A percentile compares a stretch with the other conserved stretches of the same genome.
phyloP scores from a whole-genome alignment of 2,797 vertebrate species.

The Phalloptychus januarius region DNA sequence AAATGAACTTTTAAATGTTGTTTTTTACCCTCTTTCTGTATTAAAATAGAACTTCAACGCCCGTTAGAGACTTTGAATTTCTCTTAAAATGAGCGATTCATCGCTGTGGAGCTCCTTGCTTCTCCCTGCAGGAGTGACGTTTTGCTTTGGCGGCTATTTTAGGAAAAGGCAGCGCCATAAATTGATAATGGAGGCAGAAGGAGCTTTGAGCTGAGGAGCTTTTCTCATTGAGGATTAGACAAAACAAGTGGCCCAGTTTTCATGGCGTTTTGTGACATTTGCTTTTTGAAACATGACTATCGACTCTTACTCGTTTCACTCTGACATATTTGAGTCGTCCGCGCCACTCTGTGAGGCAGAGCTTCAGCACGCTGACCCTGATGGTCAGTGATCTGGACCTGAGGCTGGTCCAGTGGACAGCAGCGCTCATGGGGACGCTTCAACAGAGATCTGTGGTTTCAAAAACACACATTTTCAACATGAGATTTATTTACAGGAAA shows the following conservation, averaged over 20 bases:
- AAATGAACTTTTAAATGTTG: neutral
- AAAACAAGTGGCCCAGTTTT: conserved; percentile 34
- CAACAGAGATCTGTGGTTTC: neutral
- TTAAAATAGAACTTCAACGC: neutral
- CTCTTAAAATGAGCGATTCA: neutral
- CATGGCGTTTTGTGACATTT: conserved; percentile 19
- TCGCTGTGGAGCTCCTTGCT: neutral
- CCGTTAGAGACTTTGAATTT: neutral
- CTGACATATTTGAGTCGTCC: conserved; percentile 9
- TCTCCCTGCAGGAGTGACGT: neutral
- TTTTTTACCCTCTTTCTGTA: neutral
- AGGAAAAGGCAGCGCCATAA: conserved; percentile 10
- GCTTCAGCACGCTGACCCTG: neutral
- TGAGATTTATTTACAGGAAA: neutral
- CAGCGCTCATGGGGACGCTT: neutral
- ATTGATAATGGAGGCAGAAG: conserved; percentile 28
- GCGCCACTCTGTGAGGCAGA: neutral
- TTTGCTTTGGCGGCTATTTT: conserved; percentile 10
- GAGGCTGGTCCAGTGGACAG: neutral
- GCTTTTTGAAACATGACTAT: conserved; percentile 11
- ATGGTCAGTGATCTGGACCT: neutral
- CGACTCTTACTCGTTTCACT: conserved; percentile 21
- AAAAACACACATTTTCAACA: neutral
- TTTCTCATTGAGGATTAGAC: conserved; percentile 38
- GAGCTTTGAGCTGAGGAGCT: conserved; percentile 33